A percentile compares a stretch with the other conserved stretches of the same genome.
These are phyloP conservation scores for Acrocephalus kingi DNA, from an alignment of 2,113 vertebrate genomes.

Conservation along the genomic window DNA sequence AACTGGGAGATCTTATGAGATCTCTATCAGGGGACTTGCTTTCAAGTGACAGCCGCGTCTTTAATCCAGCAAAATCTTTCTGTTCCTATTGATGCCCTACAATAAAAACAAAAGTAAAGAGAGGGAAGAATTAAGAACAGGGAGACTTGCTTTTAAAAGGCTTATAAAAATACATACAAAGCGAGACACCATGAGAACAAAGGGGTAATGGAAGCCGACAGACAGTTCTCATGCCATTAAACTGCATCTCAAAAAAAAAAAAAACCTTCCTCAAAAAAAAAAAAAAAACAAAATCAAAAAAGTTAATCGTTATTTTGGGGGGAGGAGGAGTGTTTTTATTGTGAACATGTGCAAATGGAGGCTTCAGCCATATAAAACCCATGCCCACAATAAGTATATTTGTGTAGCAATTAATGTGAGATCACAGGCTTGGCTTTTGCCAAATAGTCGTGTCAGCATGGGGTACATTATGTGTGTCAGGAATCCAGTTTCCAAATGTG, in stretches of 20 bases:
- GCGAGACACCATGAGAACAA: slow-evolving; percentile 49
- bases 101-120: slow-evolving; percentile 71
- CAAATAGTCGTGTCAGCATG: slow-evolving; percentile 59
- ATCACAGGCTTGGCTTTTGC: slow-evolving; percentile 67
- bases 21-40: slow-evolving; percentile 18
- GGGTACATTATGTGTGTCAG: slow-evolving; percentile 48
- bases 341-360: slow-evolving; percentile 72
- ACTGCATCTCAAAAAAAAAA: slow-evolving; percentile 20
- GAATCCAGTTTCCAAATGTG: slow-evolving; percentile 58
- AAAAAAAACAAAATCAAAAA: background rate
- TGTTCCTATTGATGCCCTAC: slow-evolving; percentile 42
- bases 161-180: slow-evolving; percentile 69
- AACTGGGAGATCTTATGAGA: background rate
- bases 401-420: slow-evolving; percentile 71
- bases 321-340: slow-evolving; percentile 59
- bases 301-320: background rate
- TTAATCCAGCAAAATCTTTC: slow-evolving; percentile 57
- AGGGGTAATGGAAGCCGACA: slow-evolving; percentile 36
- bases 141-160: slow-evolving; percentile 60
- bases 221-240: slow-evolving; percentile 66
- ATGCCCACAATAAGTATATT: slow-evolving; percentile 68
- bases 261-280: background rate
- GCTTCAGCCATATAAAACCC: slow-evolving; percentile 26
- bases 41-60: background rate
- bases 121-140: slow-evolving; percentile 38